Evolutionary conservation across 2,888 invertebrate genomes (phyloP).

Genomic region (Tachina fera): DNA sequence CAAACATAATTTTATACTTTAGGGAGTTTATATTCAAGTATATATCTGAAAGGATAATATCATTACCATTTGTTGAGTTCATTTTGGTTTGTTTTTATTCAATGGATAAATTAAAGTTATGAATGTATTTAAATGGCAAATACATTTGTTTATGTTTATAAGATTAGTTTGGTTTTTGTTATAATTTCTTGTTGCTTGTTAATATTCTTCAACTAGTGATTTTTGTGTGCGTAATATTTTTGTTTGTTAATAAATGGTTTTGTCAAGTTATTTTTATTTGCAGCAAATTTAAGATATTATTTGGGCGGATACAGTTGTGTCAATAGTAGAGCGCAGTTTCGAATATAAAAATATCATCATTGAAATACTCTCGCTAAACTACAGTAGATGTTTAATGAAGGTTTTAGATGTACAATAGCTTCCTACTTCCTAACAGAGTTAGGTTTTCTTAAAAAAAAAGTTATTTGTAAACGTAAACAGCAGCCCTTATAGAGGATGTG

Average conservation of each 20-base stretch:
- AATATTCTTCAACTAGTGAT: conserved; percentile 23
- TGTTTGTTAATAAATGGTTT: conserved; percentile 39
- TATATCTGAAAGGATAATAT: conserved; percentile 16
- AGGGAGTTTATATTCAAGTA: background rate
- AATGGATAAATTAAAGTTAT: conserved; percentile 45
- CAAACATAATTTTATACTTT: background rate
- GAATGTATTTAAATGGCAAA: conserved; percentile 7
- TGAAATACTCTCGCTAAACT: too few species aligned
- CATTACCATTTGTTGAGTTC: conserved; percentile 57
- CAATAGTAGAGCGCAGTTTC: too few species aligned
- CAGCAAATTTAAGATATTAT: conserved; percentile 9
- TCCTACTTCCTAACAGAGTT: too few species aligned
- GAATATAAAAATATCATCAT: too few species aligned
- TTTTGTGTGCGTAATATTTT: conserved; percentile 14
- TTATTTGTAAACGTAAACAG: too few species aligned
- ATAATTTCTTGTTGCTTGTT: conserved; percentile 26
- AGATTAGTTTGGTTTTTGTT: conserved; percentile 14
- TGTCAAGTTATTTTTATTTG: conserved; percentile 36
- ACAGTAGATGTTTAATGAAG: too few species aligned
- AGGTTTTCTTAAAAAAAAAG: too few species aligned
- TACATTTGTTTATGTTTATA: conserved; percentile 27
- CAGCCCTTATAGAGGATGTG: too few species aligned
- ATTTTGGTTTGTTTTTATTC: conserved; percentile 51
- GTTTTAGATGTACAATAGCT: too few species aligned
- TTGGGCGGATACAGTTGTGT: background rate